These are phyloP conservation scores for Apis cerana DNA, from an alignment of 1,140 invertebrate genomes.

Conservation along the genomic window DNA sequence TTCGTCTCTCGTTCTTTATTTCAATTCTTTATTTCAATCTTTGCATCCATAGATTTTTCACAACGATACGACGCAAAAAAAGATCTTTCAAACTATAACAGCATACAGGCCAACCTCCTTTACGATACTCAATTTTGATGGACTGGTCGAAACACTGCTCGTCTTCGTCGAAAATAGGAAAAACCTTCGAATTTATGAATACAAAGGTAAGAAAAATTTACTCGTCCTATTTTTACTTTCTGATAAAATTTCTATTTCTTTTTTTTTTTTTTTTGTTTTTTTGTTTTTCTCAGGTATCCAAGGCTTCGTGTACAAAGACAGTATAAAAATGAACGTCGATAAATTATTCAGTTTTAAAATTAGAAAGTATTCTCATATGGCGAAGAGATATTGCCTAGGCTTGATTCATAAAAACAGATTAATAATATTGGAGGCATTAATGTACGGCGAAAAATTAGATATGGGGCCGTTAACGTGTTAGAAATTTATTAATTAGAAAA, in stretches of 20 bases:
- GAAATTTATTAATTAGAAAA: conserved; percentile 13
- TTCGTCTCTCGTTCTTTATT: background rate
- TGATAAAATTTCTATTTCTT: background rate
- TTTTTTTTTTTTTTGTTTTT: too few species aligned
- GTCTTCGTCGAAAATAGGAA: conserved; percentile 67
- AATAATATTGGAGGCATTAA: conserved; percentile 76
- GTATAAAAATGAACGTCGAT: conserved; percentile 61
- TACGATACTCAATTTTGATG: conserved; percentile 64
- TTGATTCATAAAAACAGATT: conserved; percentile 67
- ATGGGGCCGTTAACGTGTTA: conserved; percentile 64
- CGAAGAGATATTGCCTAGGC: conserved; percentile 60
- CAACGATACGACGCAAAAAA: conserved; percentile 30
- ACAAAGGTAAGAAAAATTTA: conserved; percentile 56
- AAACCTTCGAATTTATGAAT: conserved; percentile 69
- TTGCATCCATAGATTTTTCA: conserved; percentile 49
- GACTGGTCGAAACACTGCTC: conserved; percentile 66
- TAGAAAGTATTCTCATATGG: conserved; percentile 52
- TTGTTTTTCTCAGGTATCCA: conserved; percentile 59
- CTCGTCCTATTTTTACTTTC: background rate
- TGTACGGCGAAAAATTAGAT: conserved; percentile 76
- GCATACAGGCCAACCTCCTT: conserved; percentile 62
- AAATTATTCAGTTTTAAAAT: conserved; percentile 59
- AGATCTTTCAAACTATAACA: conserved; percentile 65
- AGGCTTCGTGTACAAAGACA: conserved; percentile 65
- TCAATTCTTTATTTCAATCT: background rate